A percentile compares a stretch with the other conserved stretches of the same genome.
These are phyloP conservation scores for Junco hyemalis DNA, from an alignment of 2,113 vertebrate genomes.

Conservation along the genomic window DNA sequence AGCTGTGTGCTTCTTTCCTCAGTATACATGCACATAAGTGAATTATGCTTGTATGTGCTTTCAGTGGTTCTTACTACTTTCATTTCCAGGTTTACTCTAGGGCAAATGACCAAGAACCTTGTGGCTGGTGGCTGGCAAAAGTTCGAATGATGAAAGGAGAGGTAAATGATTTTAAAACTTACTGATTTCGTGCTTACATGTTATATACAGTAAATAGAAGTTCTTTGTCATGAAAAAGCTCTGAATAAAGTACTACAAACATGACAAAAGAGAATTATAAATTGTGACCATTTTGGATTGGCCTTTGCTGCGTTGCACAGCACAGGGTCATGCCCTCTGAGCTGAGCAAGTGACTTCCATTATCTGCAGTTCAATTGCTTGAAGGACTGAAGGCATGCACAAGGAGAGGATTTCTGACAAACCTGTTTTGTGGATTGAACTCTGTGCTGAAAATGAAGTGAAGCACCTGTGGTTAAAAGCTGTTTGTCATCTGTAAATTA, in stretches of 20 bases:
- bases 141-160: conserved; percentile 89
- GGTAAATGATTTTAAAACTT: conserved; percentile 61
- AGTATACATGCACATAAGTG: fast-evolving
- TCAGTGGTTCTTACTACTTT: background rate
- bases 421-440: background rate
- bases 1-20: background rate
- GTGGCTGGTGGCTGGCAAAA: conserved; percentile 87
- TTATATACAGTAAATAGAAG: background rate
- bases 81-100: conserved; percentile 79
- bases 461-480: background rate
- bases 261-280: background rate
- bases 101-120: conserved; percentile 86
- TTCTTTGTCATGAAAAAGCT: background rate
- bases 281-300: background rate
- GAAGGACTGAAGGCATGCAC: background rate
- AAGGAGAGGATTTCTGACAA: background rate
- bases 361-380: background rate
- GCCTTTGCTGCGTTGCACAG: background rate
- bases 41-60: background rate
- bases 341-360: background rate
- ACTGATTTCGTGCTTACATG: background rate
- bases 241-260: background rate
- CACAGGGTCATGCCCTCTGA: background rate
- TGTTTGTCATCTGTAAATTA: background rate
- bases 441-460: background rate